Percentiles rank a stretch among this genome's conserved stretches.
Conservation (phyloP, 1,140 invertebrate genomes). For the Heliconius himera region DNA sequence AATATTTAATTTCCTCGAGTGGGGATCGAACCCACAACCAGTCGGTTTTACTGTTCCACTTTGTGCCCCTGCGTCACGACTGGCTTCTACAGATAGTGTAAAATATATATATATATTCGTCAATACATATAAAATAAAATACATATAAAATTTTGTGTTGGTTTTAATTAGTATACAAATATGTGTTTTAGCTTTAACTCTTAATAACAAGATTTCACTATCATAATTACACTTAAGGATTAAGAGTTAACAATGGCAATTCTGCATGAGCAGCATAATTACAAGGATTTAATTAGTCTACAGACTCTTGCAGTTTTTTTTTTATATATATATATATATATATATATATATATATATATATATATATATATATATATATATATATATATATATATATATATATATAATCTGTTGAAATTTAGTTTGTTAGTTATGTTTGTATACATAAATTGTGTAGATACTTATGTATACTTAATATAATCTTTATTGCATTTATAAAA, state of each 20-base stretch:
- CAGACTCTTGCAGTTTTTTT: background rate
- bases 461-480: too few relatives aligned
- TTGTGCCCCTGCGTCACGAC: too few relatives aligned
- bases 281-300: background rate
- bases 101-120: too few relatives aligned
- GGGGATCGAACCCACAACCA: too few relatives aligned
- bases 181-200: background rate
- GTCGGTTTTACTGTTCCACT: too few relatives aligned
- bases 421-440: background rate
- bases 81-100: too few relatives aligned
- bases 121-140: too few relatives aligned
- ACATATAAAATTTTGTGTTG: too few relatives aligned
- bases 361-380: background rate
- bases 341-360: background rate
- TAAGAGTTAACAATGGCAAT: background rate
- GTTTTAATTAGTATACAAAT: background rate
- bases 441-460: background rate
- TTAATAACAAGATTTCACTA: background rate
- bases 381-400: background rate
- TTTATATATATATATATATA: background rate
- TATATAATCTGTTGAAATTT: background rate
- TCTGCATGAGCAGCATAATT: background rate
- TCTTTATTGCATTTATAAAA: too few relatives aligned
- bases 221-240: background rate
- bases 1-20: too few relatives aligned